Evolutionary conservation across 2,797 vertebrate species (phyloP).

Genomic region (Vultur gryphus): DNA sequence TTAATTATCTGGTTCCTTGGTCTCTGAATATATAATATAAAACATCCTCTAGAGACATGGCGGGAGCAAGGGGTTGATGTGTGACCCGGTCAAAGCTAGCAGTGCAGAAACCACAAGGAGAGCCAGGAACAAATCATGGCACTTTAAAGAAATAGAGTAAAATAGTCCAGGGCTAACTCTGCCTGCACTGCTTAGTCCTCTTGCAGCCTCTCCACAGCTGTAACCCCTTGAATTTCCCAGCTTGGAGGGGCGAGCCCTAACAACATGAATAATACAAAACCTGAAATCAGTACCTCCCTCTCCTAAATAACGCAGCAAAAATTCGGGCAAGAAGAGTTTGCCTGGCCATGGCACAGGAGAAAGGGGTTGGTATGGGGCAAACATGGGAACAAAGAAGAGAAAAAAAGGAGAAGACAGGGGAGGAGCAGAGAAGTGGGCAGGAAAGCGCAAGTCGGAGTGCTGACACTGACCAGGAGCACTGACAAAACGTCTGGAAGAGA

Average conservation of each 20-base stretch:
- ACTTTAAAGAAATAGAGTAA: background rate
- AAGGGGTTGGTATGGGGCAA: background rate
- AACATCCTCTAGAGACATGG: background rate
- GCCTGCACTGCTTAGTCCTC: background rate
- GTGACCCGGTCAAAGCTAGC: slow-evolving; percentile 30
- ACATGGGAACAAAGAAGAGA: background rate
- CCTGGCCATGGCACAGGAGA: background rate
- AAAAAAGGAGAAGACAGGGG: background rate
- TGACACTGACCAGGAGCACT: background rate
- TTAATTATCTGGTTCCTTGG: slow-evolving; percentile 24
- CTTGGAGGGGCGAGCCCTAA: background rate
- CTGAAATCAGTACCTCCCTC: background rate
- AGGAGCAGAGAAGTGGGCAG: background rate
- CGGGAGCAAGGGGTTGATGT: background rate
- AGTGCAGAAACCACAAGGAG: background rate
- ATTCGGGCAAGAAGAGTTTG: background rate
- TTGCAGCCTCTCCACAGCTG: background rate
- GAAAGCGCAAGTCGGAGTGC: background rate
- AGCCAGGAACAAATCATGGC: background rate
- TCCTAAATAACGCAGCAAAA: background rate
- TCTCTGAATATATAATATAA: background rate
- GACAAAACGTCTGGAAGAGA: background rate
- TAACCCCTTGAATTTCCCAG: background rate
- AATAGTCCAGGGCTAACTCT: background rate
- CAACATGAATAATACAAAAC: background rate